These are phyloP conservation scores for Sympetrum striolatum DNA, from an alignment of 2,888 invertebrate species.

Conservation along the genomic window DNA sequence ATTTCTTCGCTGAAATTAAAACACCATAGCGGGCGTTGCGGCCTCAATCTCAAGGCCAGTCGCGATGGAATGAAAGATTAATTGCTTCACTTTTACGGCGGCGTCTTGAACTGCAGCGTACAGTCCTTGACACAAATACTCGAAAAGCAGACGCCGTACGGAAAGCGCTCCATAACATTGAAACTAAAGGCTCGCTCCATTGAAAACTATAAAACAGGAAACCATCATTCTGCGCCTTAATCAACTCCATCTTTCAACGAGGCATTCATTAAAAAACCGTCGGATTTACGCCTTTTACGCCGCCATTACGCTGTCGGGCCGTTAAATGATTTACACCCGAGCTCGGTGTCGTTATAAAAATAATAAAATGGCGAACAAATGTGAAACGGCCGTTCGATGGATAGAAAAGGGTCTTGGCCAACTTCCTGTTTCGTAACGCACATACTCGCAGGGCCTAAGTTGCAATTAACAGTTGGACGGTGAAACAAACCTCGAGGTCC, in stretches of 20 bases:
- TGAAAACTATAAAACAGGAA: not conserved
- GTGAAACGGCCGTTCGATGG: not conserved
- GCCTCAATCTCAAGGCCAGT: not conserved
- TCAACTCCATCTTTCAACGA: not conserved
- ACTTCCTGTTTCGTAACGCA: not conserved
- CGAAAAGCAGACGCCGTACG: not conserved
- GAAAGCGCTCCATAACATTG: not conserved
- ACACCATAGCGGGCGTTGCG: not conserved
- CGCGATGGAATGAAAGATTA: not conserved
- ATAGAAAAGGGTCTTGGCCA: not conserved
- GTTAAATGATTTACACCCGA: not conserved
- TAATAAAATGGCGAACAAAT: not conserved
- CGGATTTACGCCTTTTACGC: not conserved
- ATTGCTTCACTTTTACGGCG: not conserved
- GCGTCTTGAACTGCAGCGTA: not conserved
- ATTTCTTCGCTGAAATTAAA: not conserved
- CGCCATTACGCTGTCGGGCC: not conserved
- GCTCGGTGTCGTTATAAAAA: not conserved
- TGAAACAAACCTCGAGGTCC: not conserved
- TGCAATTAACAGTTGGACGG: not conserved
- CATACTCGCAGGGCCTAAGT: not conserved
- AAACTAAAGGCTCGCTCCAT: not conserved
- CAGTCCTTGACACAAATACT: not conserved
- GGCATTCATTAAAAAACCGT: not conserved
- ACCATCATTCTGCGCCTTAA: not conserved